Percentiles rank a stretch among this genome's conserved stretches.
Evolutionary conservation across 2,797 vertebrate species (phyloP).

Genomic region (Notolepis coatsorum): DNA sequence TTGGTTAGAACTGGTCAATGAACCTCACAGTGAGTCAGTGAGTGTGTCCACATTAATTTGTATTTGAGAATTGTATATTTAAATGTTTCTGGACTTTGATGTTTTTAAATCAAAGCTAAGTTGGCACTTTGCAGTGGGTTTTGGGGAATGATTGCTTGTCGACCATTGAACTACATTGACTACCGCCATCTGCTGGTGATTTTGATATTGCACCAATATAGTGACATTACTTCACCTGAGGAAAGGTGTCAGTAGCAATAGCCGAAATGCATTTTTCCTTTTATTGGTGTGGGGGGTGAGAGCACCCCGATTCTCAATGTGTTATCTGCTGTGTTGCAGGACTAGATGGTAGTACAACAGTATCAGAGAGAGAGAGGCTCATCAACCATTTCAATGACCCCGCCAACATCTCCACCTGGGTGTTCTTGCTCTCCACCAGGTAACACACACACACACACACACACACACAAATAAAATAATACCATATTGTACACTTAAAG

Average conservation of each 20-base stretch:
- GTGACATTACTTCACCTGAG: too few species aligned
- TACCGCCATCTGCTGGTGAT: slow-evolving; percentile 69
- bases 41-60: too few species aligned
- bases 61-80: slow-evolving; percentile 17
- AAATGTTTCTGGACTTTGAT: not conserved
- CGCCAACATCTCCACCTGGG: slow-evolving; percentile 87
- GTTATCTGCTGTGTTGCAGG: slow-evolving; percentile 71
- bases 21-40: too few species aligned
- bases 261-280: too few species aligned
- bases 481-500: too few species aligned
- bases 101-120: too few species aligned
- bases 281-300: too few species aligned
- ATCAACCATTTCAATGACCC: slow-evolving; percentile 98
- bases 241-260: too few species aligned
- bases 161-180: slow-evolving; percentile 31
- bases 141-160: not conserved
- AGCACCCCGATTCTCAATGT: not conserved
- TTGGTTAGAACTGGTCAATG: too few species aligned
- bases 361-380: slow-evolving; percentile 93
- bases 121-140: not conserved
- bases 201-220: too few species aligned
- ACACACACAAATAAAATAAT: too few species aligned
- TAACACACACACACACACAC: slow-evolving; percentile 62
- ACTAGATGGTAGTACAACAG: slow-evolving; percentile 94
- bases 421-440: slow-evolving; percentile 97